A percentile compares a stretch with the other conserved stretches of the same genome.
Evolutionary conservation across 2,797 vertebrate genomes (phyloP).

Genomic region (Podarcis siculus): DNA sequence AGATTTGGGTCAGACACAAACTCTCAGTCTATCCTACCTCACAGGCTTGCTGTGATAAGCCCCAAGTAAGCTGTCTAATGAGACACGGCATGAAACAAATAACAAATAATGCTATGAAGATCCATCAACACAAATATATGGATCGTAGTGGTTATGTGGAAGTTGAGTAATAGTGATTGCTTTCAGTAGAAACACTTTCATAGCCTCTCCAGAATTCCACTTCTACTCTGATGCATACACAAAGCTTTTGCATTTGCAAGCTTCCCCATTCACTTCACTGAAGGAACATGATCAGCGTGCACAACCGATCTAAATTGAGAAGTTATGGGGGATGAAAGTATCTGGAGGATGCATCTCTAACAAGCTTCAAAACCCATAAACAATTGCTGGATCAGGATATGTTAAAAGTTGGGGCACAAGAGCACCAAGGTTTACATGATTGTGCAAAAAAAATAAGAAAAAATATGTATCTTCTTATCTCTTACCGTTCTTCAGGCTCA

Average conservation of each 20-base stretch:
- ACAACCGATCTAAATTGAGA: neutral
- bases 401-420: slow-evolving; percentile 4
- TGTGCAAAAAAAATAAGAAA: slow-evolving; percentile 21
- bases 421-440: slow-evolving; percentile 42
- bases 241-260: neutral
- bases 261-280: neutral
- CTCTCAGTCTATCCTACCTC: neutral
- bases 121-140: neutral
- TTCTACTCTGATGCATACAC: neutral
- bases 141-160: neutral
- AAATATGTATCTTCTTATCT: slow-evolving; percentile 38
- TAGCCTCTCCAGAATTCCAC: neutral
- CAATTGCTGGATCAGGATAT: neutral
- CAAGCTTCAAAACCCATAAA: neutral
- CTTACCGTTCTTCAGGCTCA: slow-evolving; percentile 40
- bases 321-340: neutral
- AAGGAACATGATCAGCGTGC: neutral
- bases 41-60: neutral
- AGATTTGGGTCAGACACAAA: neutral
- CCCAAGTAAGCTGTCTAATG: neutral
- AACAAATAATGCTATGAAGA: neutral
- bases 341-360: neutral
- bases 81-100: neutral
- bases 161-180: neutral
- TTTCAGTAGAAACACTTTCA: neutral